These are phyloP conservation scores for Platynereis dumerilii DNA, from an alignment of 2,888 invertebrate genomes.

Conservation along the genomic window DNA sequence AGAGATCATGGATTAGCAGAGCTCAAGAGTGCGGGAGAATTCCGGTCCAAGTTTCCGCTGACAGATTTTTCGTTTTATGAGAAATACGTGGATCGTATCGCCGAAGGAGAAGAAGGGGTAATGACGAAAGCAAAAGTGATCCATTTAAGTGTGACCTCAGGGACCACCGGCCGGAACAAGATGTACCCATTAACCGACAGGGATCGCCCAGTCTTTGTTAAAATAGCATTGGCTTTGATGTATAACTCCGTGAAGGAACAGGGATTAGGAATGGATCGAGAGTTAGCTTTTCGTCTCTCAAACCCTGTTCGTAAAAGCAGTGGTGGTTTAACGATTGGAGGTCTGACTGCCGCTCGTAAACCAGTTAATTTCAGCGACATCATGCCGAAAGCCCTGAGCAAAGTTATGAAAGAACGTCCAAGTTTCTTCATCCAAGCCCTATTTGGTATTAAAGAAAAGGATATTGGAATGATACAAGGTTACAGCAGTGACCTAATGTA, in stretches of 20 bases:
- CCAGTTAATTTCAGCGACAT: background rate
- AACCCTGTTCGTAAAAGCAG: background rate
- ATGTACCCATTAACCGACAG: background rate
- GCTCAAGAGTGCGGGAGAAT: background rate
- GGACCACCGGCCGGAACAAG: background rate
- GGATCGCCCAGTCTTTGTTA: background rate
- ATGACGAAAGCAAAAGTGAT: background rate
- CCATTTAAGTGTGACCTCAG: background rate
- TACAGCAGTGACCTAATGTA: background rate
- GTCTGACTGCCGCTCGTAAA: background rate
- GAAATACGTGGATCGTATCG: constrained; percentile 4
- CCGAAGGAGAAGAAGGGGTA: background rate
- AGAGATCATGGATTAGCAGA: background rate
- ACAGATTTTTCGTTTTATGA: background rate
- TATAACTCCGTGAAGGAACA: background rate
- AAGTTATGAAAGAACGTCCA: background rate
- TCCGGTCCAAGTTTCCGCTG: background rate
- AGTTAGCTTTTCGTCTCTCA: background rate
- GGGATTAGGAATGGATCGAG: background rate
- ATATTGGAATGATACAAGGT: constrained; percentile 4
- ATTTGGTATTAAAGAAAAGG: background rate
- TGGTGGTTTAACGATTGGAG: background rate
- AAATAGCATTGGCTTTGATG: background rate
- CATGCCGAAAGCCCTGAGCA: background rate
- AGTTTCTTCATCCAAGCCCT: constrained; percentile 4